Evolutionary conservation across 2,113 vertebrate species (phyloP).

Genomic region (Recurvirostra avosetta): DNA sequence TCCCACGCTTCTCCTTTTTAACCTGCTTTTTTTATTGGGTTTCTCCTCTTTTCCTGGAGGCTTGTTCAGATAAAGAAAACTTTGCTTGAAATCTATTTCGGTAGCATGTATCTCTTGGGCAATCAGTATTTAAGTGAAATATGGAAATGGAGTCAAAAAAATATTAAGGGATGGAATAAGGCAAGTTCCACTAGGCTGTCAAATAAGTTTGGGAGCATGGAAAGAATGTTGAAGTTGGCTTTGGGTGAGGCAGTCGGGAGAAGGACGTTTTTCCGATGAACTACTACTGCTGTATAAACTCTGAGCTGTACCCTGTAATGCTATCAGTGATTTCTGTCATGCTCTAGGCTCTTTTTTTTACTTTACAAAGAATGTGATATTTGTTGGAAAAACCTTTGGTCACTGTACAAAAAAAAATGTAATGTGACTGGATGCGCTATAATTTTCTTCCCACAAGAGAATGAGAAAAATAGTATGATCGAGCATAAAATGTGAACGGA

Average conservation of each 20-base stretch:
- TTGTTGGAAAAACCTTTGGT: neutral
- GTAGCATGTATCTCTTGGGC: neutral
- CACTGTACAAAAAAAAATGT: neutral
- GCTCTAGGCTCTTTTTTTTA: neutral
- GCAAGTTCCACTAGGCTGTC: neutral
- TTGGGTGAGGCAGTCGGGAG: neutral
- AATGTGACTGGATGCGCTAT: neutral
- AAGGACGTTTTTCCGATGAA: neutral
- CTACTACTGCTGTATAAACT: neutral
- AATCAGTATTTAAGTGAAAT: neutral
- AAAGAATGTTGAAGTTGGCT: neutral
- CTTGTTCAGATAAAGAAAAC: neutral
- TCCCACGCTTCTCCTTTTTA: slow-evolving; percentile 58
- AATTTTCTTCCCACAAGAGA: neutral
- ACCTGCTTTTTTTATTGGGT: neutral
- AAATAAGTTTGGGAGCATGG: neutral
- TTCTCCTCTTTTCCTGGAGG: slow-evolving; percentile 18
- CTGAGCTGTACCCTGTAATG: neutral
- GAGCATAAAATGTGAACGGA: neutral
- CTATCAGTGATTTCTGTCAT: neutral
- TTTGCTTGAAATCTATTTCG: neutral
- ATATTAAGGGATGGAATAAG: neutral
- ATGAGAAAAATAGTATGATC: neutral
- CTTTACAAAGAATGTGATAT: neutral
- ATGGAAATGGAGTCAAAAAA: neutral